Conservation (phyloP, 1,140 invertebrate species). For the Diorhabda elongata region DNA sequence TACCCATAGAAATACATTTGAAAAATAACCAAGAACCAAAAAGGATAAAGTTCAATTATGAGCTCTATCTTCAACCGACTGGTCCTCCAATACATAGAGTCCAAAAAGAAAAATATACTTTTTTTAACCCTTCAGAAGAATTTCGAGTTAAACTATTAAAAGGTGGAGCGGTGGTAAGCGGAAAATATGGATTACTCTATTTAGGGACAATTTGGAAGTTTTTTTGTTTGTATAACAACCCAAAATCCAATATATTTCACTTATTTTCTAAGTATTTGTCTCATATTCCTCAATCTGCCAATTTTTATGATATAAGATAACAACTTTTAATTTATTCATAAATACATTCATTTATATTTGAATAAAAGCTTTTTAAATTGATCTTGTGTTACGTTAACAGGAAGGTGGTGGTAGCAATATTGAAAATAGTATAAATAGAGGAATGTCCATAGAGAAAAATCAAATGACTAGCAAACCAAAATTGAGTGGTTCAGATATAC, state of each 20-base stretch:
- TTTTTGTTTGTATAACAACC: too few relatives aligned
- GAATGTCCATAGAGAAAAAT: slow-evolving; percentile 29
- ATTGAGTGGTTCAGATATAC: slow-evolving; percentile 52
- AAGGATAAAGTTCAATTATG: slow-evolving; percentile 81
- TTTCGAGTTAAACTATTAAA: slow-evolving; percentile 82
- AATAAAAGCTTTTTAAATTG: too few relatives aligned
- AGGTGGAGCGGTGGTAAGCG: slow-evolving; percentile 66
- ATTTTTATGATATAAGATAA: too few relatives aligned
- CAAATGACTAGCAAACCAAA: slow-evolving; percentile 67
- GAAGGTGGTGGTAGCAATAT: too few relatives aligned
- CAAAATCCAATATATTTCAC: too few relatives aligned
- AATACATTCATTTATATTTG: too few relatives aligned
- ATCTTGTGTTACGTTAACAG: too few relatives aligned
- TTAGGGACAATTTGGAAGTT: too few relatives aligned
- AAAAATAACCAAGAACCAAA: slow-evolving; percentile 89
- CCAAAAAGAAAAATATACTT: slow-evolving; percentile 71
- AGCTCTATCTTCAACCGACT: slow-evolving; percentile 73
- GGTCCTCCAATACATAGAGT: slow-evolving; percentile 66
- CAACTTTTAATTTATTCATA: too few relatives aligned
- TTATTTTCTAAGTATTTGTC: too few relatives aligned
- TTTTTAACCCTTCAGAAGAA: slow-evolving; percentile 82
- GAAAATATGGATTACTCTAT: too few relatives aligned
- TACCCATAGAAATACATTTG: slow-evolving; percentile 88
- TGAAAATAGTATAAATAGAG: slow-evolving; percentile 29
- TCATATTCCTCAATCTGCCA: too few relatives aligned